Evolutionary conservation across 2,888 invertebrate species (phyloP).

Genomic region (Himalopsyche anomala): DNA sequence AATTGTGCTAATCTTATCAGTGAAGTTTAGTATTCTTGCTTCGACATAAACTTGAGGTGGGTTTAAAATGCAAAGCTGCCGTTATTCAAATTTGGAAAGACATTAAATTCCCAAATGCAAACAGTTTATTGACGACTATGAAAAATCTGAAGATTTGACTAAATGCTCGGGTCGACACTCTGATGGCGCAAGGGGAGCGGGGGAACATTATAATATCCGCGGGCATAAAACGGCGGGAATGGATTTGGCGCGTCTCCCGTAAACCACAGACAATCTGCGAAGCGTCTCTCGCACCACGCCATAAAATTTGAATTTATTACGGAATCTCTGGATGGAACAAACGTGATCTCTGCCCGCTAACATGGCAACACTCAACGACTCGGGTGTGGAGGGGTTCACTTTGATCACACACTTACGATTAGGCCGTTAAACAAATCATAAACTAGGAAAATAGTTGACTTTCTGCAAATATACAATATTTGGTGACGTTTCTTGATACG

Average conservation of each 20-base stretch:
- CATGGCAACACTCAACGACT: constrained; percentile 47
- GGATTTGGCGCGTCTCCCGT: constrained; percentile 64
- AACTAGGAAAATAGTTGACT: not conserved
- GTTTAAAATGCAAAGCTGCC: not conserved
- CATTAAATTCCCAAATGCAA: constrained; percentile 14
- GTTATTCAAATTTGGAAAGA: not conserved
- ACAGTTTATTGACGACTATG: constrained; percentile 29
- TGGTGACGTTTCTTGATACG: not conserved
- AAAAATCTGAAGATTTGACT: constrained; percentile 51
- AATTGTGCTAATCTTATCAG: too few relatives aligned
- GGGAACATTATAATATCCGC: constrained; percentile 60
- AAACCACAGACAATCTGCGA: constrained; percentile 65
- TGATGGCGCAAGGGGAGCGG: constrained; percentile 30
- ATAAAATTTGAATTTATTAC: constrained; percentile 66
- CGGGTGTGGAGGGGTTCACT: not conserved
- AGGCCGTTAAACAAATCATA: constrained; percentile 22
- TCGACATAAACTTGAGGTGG: too few relatives aligned
- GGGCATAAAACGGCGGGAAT: constrained; percentile 62
- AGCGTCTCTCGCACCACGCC: constrained; percentile 61
- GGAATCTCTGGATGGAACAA: constrained; percentile 60
- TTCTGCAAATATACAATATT: not conserved
- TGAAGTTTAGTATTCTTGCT: too few relatives aligned
- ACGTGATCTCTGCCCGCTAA: constrained; percentile 56
- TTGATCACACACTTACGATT: constrained; percentile 30
- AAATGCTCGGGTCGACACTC: constrained; percentile 44